These are phyloP conservation scores for Cephonodes hylas DNA, from an alignment of 2,888 invertebrate genomes.

Conservation along the genomic window DNA sequence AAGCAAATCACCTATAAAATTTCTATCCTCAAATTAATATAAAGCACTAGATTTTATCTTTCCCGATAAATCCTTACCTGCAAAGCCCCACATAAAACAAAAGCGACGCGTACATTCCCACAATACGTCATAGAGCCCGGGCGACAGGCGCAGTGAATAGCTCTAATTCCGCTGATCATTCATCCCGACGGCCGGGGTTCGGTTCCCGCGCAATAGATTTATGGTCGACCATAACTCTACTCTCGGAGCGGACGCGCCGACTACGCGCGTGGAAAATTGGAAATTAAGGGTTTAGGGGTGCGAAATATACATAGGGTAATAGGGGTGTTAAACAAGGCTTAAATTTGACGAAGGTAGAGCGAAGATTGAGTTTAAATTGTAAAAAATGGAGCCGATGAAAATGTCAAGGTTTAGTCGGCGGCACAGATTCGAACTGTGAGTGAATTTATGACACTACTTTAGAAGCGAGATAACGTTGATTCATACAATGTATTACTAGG, in stretches of 20 bases:
- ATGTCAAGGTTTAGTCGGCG: neutral
- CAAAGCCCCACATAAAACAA: neutral
- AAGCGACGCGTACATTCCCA: neutral
- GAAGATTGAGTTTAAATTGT: neutral
- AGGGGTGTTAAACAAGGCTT: neutral
- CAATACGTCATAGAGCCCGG: neutral
- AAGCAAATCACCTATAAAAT: too few species aligned
- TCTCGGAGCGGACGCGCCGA: neutral
- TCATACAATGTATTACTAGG: neutral
- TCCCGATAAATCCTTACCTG: neutral
- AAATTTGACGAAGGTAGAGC: neutral
- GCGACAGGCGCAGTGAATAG: neutral
- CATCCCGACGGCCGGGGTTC: neutral
- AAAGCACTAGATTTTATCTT: too few species aligned
- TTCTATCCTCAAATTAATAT: too few species aligned
- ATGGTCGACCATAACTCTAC: conserved; percentile 2
- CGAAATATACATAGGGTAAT: neutral
- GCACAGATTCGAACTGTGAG: neutral
- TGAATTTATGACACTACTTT: neutral
- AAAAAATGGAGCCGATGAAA: neutral
- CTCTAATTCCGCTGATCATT: conserved; percentile 7
- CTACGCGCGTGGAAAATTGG: conserved; percentile 2
- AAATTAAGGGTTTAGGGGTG: conserved; percentile 2
- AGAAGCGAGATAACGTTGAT: neutral
- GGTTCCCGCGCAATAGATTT: conserved; percentile 4